phyloP scores from a whole-genome alignment of 2,113 vertebrate species.

The Anolis carolinensis region DNA sequence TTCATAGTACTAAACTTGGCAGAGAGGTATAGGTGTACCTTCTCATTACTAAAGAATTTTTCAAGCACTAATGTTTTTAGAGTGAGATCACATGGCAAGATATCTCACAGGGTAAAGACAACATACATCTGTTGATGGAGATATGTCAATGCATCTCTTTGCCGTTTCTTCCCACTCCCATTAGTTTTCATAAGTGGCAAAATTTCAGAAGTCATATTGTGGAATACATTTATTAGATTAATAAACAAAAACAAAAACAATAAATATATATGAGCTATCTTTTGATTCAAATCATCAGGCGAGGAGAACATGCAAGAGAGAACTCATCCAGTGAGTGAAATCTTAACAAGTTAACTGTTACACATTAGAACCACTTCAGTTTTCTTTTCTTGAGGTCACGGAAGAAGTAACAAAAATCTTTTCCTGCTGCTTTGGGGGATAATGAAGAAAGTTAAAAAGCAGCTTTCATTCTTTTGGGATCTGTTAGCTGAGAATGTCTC shows the following conservation, averaged over 20 bases:
- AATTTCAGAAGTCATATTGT: no score
- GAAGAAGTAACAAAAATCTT: slow-evolving; percentile 15
- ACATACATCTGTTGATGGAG: neutral
- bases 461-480: slow-evolving; percentile 11
- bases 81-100: neutral
- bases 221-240: no score
- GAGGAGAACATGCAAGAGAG: neutral
- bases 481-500: slow-evolving; percentile 42
- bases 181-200: neutral
- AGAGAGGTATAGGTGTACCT: neutral
- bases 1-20: neutral
- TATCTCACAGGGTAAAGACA: neutral
- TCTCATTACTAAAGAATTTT: neutral
- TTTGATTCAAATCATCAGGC: no score
- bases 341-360: slow-evolving; percentile 29
- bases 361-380: slow-evolving; percentile 33
- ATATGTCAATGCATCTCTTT: neutral
- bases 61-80: neutral
- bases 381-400: neutral
- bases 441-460: slow-evolving; percentile 4
- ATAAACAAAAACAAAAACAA: no score
- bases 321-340: slow-evolving; percentile 23
- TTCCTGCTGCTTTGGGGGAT: neutral
- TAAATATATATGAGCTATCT: no score
- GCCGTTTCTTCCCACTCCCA: no score